Evolutionary conservation across 1,140 invertebrate species (phyloP), one percentile per base, ranked within the genome.

Genomic region (Leptinotarsa defecta): DNA sequence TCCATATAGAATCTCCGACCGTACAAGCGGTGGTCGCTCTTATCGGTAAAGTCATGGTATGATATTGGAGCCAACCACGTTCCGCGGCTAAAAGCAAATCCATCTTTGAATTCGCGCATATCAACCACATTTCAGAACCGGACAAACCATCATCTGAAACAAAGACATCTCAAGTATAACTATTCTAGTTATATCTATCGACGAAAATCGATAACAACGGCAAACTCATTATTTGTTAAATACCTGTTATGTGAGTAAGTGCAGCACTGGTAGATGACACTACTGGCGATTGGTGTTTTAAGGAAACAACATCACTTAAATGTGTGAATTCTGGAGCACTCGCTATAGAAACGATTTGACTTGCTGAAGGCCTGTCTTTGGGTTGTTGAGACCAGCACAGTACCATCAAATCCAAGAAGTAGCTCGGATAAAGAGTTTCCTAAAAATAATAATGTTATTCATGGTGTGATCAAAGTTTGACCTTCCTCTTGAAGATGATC

Each of bases 401-500:
- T 0, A 96, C 95, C 96, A 99, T 99, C 17, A 98, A 87, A 87
- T 99, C 97, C 71, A 99, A 87, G 79, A 97, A 92, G 83, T 96
- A 95, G 77, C 93, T 93, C 0, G 97, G 97, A 88, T 96, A 96
- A 73, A 93, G 87, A 1, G 92, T 91, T 82, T 95, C 93, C 87
- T 83, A 73, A 64, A 78, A 79, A 75, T 57, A 34, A 34, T 34
- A 34, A 34, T 34, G 27, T 34, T 27, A 34, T 34, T 34, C 27
- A 34, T 34, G 6, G 27, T 0, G 27, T 1, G 0, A 34, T 34
- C 27, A 34, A 6, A 34, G 6, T 8, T 34, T 6, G 27, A 6
- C 6, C 27, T 34, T 34, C 27, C 27, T 34, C 27, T 2, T 34
- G 27, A 34, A 34, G 27, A 34, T 34, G 27, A 34, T 8, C 27